Evolutionary conservation across 2,888 invertebrate genomes (phyloP).

Genomic region (Mellilla xanthometata): DNA sequence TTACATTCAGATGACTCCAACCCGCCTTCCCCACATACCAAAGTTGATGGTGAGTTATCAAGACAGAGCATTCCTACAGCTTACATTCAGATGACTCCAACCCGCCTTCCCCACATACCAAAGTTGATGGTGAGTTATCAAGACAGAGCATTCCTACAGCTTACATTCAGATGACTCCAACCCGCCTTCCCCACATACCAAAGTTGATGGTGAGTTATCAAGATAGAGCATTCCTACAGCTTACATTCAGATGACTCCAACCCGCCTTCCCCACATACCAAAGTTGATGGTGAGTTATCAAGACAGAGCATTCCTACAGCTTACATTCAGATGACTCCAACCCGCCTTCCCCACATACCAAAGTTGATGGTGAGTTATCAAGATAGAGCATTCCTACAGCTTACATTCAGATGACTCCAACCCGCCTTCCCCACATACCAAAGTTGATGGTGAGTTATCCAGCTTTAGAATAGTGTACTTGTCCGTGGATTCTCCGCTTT

Average conservation of each 20-base stretch:
- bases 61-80: conserved; percentile 97
- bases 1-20: conserved; percentile 87
- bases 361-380: conserved; percentile 90
- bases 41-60: conserved; percentile 90
- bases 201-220: conserved; percentile 90
- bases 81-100: conserved; percentile 87
- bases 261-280: conserved; percentile 87
- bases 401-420: conserved; percentile 87
- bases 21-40: conserved; percentile 87
- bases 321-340: conserved; percentile 87
- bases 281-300: conserved; percentile 90
- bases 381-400: conserved; percentile 97
- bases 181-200: conserved; percentile 87
- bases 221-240: conserved; percentile 97
- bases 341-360: conserved; percentile 87
- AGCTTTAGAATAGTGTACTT: no score
- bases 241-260: conserved; percentile 87
- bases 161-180: conserved; percentile 87
- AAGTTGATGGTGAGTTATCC: conserved; percentile 87
- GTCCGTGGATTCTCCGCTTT: no score
- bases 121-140: conserved; percentile 90
- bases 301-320: conserved; percentile 97
- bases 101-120: conserved; percentile 87
- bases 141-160: conserved; percentile 97
- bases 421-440: conserved; percentile 87